Evolutionary conservation across 2,888 invertebrate genomes (phyloP), one percentile per base, ranked within the genome.

Genomic region (Patella caerulea): DNA sequence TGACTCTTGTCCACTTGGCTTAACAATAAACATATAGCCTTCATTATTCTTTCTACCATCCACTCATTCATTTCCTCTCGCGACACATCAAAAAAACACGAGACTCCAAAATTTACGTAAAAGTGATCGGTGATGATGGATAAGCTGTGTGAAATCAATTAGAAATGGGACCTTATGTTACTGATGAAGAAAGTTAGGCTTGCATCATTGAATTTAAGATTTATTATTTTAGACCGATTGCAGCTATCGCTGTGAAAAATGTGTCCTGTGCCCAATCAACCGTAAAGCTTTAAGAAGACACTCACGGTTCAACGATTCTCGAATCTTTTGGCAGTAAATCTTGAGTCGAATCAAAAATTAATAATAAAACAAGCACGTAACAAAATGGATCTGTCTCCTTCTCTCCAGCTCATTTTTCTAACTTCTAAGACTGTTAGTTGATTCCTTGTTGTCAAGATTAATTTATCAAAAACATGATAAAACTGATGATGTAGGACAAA

Each of bases 221-320:
- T 65, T 65, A 65, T 65, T 65, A 65, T 65, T 65, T 65, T 65
- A 65, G 65, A 65, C 65, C 65, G 65, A 65, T 65, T 65, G 65
- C 65, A 65, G 81, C 77, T 81, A 81, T 81, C 81, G 71, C 75
- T 45, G 73, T 75, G 78, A 79, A 78, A 78, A 81, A 81, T 73
- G 78, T 78, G 73, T 77, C 73, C 24, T 59, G 17, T 53, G 77
- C 52, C 52, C 71, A 81, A 78, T 81, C 78, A 76, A 70, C 73
- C 81, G 74, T 24, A 65, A 65, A 65, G 19, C 65, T 65, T 65
- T 24, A 65, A 65, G 65, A 65, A 65, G 24, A 19, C 24, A 15
- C 65, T 65, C 65, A 65, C 65, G 65, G 65, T 65, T 65, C 19
- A 65, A 65, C 65, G 65, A 24, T 11, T 65, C 65, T 65, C 65